Conservation (phyloP, 2,113 vertebrate species). For the Pelmatolapia mariae region DNA sequence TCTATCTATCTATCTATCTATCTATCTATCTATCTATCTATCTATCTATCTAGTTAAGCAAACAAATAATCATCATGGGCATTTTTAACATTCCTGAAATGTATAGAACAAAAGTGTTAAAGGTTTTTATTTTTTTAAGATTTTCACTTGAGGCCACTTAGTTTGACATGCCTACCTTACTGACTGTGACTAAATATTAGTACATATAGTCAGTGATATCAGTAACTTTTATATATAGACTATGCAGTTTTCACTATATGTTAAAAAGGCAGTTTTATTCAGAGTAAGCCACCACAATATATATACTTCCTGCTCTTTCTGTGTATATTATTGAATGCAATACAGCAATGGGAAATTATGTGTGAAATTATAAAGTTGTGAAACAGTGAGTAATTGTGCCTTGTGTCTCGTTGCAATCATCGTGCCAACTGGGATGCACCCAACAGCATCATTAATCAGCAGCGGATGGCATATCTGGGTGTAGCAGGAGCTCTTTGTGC, state of each 20-base stretch:
- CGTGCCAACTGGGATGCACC: constrained; percentile 10
- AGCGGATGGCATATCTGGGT: constrained; percentile 37
- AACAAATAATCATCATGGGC: neutral
- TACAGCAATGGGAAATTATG: neutral
- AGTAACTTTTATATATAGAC: neutral
- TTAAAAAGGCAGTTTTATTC: neutral
- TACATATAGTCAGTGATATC: neutral
- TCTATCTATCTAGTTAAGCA: neutral
- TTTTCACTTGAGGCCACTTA: neutral
- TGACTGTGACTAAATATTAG: neutral
- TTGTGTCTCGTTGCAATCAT: neutral
- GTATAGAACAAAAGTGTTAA: neutral
- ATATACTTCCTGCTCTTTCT: neutral
- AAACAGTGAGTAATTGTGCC: neutral
- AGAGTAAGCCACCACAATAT: neutral
- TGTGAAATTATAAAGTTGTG: neutral
- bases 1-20: neutral
- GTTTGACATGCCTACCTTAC: neutral
- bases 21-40: too few relatives aligned
- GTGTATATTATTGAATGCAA: neutral
- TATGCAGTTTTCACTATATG: neutral
- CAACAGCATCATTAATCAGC: constrained; percentile 37
- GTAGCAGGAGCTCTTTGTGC: neutral
- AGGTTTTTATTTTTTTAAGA: neutral
- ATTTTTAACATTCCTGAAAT: neutral